Evolutionary conservation across 2,888 invertebrate genomes (phyloP).

Genomic region (Pandemis heparana): DNA sequence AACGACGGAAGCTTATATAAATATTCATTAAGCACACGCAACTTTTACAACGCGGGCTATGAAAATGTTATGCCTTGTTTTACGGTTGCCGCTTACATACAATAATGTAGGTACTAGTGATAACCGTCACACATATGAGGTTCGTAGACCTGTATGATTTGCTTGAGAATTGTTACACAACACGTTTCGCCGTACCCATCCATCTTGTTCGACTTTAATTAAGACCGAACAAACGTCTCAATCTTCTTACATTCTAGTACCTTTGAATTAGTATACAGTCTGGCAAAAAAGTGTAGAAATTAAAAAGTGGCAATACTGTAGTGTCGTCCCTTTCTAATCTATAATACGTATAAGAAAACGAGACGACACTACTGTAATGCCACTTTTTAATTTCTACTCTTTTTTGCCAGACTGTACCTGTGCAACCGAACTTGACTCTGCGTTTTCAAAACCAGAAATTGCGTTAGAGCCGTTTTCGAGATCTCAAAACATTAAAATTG

Average conservation of each 20-base stretch:
- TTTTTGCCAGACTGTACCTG: no score
- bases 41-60: conserved; percentile 26
- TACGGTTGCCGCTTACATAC: conserved; percentile 3
- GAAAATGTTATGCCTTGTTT: conserved; percentile 28
- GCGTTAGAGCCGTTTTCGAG: no score
- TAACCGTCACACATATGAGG: conserved; percentile 1
- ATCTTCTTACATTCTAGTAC: not conserved
- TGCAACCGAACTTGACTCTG: no score
- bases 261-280: no score
- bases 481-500: no score
- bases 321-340: no score
- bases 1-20: conserved; percentile 25
- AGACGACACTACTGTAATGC: no score
- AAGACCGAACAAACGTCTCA: not conserved
- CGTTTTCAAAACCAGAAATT: no score
- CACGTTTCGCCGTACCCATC: not conserved
- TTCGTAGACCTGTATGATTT: not conserved
- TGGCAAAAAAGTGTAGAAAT: no score
- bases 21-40: conserved; percentile 40
- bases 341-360: no score
- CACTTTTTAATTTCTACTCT: no score
- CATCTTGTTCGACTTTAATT: not conserved
- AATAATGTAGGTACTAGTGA: not conserved
- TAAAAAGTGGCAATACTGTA: no score
- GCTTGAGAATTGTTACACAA: not conserved